A percentile compares a stretch with the other conserved stretches of the same genome.
phyloP scores from a whole-genome alignment of 1,140 invertebrate species.

The Eupeodes corollae region DNA sequence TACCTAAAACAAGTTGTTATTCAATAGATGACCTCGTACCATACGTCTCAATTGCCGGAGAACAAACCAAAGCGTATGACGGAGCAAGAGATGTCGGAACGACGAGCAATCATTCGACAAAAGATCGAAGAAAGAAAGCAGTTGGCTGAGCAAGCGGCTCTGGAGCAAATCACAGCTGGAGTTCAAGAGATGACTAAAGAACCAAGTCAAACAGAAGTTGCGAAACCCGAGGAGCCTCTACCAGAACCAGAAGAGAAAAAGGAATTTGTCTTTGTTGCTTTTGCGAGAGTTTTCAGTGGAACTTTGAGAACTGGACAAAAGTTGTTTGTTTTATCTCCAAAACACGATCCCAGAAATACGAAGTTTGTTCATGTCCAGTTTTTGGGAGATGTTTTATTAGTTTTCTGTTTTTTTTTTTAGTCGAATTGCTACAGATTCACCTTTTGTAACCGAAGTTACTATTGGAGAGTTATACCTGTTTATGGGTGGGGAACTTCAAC shows the following conservation, averaged over 20 bases:
- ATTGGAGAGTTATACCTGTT: slow-evolving; percentile 74
- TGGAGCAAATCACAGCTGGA: slow-evolving; percentile 39
- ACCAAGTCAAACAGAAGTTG: slow-evolving; percentile 5
- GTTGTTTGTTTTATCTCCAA: slow-evolving; percentile 77
- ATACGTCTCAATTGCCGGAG: slow-evolving; percentile 56
- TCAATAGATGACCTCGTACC: slow-evolving; percentile 40
- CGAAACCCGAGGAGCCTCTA: slow-evolving; percentile 18
- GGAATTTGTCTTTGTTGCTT: slow-evolving; percentile 75
- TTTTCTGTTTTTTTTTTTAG: background rate
- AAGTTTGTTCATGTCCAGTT: slow-evolving; percentile 2
- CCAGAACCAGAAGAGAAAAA: slow-evolving; percentile 31
- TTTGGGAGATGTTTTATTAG: background rate
- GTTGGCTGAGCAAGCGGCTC: slow-evolving; percentile 41
- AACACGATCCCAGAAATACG: slow-evolving; percentile 65
- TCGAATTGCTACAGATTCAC: slow-evolving; percentile 18
- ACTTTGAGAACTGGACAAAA: slow-evolving; percentile 64
- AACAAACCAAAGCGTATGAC: slow-evolving; percentile 63
- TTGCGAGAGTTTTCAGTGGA: slow-evolving; percentile 90
- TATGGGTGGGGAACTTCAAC: slow-evolving; percentile 86
- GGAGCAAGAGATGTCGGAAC: slow-evolving; percentile 57
- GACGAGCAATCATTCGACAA: slow-evolving; percentile 57
- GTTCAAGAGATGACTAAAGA: slow-evolving; percentile 31
- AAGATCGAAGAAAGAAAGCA: slow-evolving; percentile 45
- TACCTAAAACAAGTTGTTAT: background rate
- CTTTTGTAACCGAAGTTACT: slow-evolving; percentile 45